A percentile compares a stretch with the other conserved stretches of the same genome.
Conservation (phyloP, 2,113 vertebrate genomes). For the Tychaedon coryphoeus region DNA sequence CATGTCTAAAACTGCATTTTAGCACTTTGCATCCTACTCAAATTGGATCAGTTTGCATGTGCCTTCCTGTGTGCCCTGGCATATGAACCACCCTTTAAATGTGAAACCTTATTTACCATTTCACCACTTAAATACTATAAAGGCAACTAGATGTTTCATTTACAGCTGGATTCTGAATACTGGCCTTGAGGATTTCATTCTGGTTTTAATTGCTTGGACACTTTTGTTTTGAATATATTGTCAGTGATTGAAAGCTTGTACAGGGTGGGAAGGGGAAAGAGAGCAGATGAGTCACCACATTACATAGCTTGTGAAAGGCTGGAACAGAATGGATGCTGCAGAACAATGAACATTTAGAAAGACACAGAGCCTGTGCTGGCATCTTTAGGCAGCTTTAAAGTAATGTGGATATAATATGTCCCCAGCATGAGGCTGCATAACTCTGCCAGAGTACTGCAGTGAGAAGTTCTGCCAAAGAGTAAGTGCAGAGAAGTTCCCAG, state of each 20-base stretch:
- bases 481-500: background rate
- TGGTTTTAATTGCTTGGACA: slow-evolving; percentile 36
- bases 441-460: background rate
- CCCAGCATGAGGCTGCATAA: background rate
- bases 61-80: background rate
- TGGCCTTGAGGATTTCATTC: background rate
- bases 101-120: background rate
- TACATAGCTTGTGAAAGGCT: background rate
- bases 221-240: slow-evolving; percentile 1
- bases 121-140: background rate
- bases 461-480: background rate
- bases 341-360: slow-evolving; percentile 25
- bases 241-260: background rate
- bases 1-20: background rate
- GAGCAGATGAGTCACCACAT: background rate
- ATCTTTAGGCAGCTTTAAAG: background rate
- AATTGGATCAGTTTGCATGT: background rate
- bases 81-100: background rate
- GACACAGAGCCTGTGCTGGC: background rate
- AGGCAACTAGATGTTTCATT: background rate
- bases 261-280: background rate
- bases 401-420: background rate
- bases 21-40: background rate
- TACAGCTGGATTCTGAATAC: background rate
- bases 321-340: background rate